Conservation (phyloP, 2,113 vertebrate species). For the Dinomys branickii region DNA sequence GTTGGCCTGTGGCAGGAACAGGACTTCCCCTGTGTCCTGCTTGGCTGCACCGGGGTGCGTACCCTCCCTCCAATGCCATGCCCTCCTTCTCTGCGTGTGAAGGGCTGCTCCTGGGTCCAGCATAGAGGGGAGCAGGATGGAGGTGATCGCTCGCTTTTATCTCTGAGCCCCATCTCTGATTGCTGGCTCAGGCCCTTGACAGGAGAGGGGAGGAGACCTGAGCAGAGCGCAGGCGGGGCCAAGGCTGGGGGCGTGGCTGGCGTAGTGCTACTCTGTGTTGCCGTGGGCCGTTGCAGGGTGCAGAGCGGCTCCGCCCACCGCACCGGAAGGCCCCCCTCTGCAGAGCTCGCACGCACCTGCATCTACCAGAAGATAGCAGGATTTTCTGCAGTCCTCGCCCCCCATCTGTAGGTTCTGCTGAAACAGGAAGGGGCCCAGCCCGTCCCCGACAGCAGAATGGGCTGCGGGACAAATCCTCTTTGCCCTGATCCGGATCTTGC, state of each 20-base stretch:
- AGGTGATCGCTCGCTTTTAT: neutral
- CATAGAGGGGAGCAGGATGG: neutral
- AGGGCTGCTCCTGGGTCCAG: neutral
- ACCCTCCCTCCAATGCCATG: too few species aligned
- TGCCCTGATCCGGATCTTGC: fast-evolving
- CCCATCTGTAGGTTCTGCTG: neutral
- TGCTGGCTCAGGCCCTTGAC: neutral
- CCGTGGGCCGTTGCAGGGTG: neutral
- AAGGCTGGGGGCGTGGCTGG: too few species aligned
- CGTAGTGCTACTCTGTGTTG: neutral
- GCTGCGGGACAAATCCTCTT: neutral
- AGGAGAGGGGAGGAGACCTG: neutral
- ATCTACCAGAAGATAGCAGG: neutral
- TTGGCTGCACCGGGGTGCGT: too few species aligned
- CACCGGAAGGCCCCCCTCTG: neutral
- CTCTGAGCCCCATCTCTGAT: fast-evolving
- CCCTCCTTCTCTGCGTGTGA: neutral
- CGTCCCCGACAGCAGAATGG: fast-evolving
- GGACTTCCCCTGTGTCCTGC: neutral
- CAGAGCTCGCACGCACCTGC: fast-evolving
- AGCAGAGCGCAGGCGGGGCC: neutral
- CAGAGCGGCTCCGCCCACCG: neutral
- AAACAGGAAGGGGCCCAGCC: slow-evolving; percentile 37
- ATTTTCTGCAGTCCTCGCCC: neutral
- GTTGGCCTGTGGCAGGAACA: neutral